These are phyloP conservation scores for Desoria tigrina DNA, from an alignment of 2,888 invertebrate genomes.

Conservation along the genomic window DNA sequence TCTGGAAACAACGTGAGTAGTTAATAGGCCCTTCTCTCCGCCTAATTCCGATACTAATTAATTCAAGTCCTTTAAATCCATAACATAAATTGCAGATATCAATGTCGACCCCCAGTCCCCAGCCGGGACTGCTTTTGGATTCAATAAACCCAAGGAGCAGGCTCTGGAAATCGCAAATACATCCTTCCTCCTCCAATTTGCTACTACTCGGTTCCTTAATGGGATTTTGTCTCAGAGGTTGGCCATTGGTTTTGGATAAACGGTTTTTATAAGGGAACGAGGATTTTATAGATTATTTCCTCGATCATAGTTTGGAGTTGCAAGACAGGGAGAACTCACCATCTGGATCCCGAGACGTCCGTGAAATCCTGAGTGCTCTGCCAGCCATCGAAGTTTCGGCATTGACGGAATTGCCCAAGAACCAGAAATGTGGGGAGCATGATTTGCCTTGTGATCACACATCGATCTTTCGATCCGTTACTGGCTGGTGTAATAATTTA, in stretches of 20 bases:
- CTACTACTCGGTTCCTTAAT: slow-evolving; percentile 58
- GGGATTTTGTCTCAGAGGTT: slow-evolving; percentile 54
- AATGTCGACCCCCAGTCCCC: slow-evolving; percentile 58
- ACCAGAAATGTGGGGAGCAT: slow-evolving; percentile 58
- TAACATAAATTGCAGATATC: slow-evolving; percentile 29
- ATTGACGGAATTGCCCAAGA: slow-evolving; percentile 58
- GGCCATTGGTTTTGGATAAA: background rate
- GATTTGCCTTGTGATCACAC: slow-evolving; percentile 61
- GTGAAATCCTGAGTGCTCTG: slow-evolving; percentile 58
- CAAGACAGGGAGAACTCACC: slow-evolving; percentile 56
- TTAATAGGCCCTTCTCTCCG: too few species aligned
- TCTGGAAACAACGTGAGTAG: slow-evolving; percentile 54
- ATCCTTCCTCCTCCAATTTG: slow-evolving; percentile 60
- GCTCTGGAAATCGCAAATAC: slow-evolving; percentile 60
- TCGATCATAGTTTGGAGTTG: slow-evolving; percentile 52
- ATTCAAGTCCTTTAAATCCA: background rate
- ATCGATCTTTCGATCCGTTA: slow-evolving; percentile 57
- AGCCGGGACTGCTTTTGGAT: slow-evolving; percentile 59
- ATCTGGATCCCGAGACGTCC: slow-evolving; percentile 55
- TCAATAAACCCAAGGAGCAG: slow-evolving; percentile 60
- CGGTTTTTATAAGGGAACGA: background rate
- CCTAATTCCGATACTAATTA: slow-evolving; percentile 9
- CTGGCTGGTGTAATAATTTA: slow-evolving; percentile 62
- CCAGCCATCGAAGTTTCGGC: slow-evolving; percentile 59
- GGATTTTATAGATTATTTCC: too few species aligned